These are phyloP conservation scores for Campopleginae sp. DNA, from an alignment of 2,888 invertebrate species.

Conservation along the genomic window DNA sequence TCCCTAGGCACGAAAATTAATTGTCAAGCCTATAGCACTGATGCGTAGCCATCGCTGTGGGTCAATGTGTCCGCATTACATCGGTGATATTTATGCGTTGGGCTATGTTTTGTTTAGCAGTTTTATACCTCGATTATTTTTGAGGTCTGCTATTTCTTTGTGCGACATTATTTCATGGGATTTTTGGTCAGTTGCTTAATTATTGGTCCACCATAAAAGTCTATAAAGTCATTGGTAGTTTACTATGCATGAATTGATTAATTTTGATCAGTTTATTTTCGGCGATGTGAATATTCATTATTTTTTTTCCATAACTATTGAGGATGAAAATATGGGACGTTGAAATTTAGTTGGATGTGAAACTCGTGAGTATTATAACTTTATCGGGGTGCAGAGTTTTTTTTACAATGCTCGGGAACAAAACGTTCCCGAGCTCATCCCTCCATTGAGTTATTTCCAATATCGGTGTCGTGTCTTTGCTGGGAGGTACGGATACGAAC, in stretches of 20 bases:
- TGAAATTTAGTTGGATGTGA: not conserved
- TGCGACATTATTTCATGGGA: too few relatives aligned
- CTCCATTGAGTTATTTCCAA: conserved; percentile 41
- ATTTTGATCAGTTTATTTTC: not conserved
- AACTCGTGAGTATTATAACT: conserved; percentile 20
- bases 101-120: too few relatives aligned
- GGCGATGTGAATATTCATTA: not conserved
- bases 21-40: too few relatives aligned
- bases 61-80: too few relatives aligned
- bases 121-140: too few relatives aligned
- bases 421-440: conserved; percentile 24
- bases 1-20: too few relatives aligned
- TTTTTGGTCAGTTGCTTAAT: too few relatives aligned
- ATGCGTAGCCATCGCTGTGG: too few relatives aligned
- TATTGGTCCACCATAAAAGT: not conserved
- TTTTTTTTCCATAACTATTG: conserved; percentile 10
- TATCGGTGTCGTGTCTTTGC: conserved; percentile 26
- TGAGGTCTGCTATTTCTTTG: too few relatives aligned
- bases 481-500: conserved; percentile 29
- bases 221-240: not conserved
- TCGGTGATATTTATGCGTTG: too few relatives aligned
- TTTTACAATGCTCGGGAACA: conserved; percentile 8
- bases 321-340: not conserved
- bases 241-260: not conserved
- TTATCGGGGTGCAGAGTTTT: not conserved